These are phyloP conservation scores for Melanaphis sacchari DNA, from an alignment of 1,140 invertebrate species.

Conservation along the genomic window DNA sequence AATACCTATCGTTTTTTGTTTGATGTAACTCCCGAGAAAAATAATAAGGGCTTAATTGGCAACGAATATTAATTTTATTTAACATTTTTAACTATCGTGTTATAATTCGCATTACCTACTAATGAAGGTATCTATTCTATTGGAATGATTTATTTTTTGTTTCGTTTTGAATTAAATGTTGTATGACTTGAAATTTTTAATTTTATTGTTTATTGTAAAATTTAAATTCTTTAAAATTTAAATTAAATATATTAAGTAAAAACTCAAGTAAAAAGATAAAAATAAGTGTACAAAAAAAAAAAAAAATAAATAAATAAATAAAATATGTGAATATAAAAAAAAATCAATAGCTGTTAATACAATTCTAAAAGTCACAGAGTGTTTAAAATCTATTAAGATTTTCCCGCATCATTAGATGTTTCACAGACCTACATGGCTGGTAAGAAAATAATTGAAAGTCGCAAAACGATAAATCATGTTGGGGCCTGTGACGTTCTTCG, in stretches of 20 bases:
- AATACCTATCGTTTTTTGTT: neutral
- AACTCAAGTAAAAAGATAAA: neutral
- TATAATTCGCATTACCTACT: neutral
- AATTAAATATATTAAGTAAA: neutral
- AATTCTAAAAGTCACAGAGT: neutral
- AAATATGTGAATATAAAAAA: neutral
- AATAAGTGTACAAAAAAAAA: neutral
- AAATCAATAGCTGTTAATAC: neutral
- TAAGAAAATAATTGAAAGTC: conserved; percentile 51
- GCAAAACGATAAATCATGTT: conserved; percentile 44
- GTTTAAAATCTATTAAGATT: conserved; percentile 48
- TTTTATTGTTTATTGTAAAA: too few species aligned
- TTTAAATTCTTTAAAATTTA: neutral
- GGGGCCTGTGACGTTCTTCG: neutral
- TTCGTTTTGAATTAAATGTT: neutral
- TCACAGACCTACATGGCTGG: neutral
- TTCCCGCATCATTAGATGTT: conserved; percentile 21
- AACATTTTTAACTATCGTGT: neutral
- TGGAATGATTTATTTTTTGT: neutral
- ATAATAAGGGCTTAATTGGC: neutral
- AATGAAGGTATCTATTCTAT: neutral
- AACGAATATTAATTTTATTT: neutral
- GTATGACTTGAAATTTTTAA: neutral
- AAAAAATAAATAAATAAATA: neutral
- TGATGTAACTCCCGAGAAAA: neutral